phyloP scores from a whole-genome alignment of 2,113 vertebrate genomes.

The Paradisaea rubra region DNA sequence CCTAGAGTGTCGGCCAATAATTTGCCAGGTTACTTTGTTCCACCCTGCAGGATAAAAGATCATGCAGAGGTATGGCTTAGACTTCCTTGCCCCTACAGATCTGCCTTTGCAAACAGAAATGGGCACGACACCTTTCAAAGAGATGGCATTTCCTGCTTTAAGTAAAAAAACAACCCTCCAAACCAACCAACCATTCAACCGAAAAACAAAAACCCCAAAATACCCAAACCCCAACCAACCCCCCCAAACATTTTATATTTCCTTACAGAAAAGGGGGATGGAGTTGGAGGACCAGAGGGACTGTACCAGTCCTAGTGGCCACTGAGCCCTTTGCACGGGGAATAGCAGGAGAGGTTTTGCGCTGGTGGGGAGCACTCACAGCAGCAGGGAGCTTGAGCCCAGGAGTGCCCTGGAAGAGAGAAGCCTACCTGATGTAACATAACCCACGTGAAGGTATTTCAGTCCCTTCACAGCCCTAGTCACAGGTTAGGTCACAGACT shows the following conservation, averaged over 20 bases:
- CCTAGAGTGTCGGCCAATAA: neutral
- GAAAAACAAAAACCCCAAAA: neutral
- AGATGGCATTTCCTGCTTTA: neutral
- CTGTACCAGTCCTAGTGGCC: neutral
- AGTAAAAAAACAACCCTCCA: neutral
- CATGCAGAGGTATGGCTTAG: neutral
- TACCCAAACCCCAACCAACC: neutral
- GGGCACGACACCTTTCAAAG: neutral
- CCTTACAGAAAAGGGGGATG: neutral
- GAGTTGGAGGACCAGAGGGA: neutral
- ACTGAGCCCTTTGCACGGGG: neutral
- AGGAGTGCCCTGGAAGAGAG: neutral
- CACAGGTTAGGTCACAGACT: neutral
- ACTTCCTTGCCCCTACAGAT: neutral
- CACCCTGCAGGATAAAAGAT: neutral
- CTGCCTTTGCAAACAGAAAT: neutral
- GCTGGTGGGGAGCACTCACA: neutral
- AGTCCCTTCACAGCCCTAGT: neutral
- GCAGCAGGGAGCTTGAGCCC: neutral
- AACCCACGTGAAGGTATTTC: accelerated
- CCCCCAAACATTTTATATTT: neutral
- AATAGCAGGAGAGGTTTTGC: neutral
- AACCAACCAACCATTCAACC: neutral
- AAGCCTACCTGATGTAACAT: neutral
- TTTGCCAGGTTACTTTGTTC: constrained; percentile 3